A percentile compares a stretch with the other conserved stretches of the same genome.
Conservation (phyloP, 2,888 invertebrate genomes). For the Azorinus chamasolen region DNA sequence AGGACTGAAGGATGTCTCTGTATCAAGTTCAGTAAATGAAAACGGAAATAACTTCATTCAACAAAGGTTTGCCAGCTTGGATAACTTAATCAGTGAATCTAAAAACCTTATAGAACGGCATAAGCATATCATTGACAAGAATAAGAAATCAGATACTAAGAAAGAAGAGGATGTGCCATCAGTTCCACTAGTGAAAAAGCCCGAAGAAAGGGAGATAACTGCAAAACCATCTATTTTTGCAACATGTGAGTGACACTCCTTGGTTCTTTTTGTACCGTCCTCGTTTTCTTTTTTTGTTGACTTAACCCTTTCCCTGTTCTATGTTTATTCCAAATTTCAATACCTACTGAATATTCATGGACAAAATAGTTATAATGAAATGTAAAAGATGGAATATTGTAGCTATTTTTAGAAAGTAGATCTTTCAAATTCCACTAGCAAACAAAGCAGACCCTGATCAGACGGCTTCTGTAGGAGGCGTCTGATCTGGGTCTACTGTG, state of each 20-base stretch:
- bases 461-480: too few relatives aligned
- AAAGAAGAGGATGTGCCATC: slow-evolving; percentile 6
- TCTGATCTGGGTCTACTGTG: too few relatives aligned
- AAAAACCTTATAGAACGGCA: slow-evolving; percentile 69
- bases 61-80: slow-evolving; percentile 69
- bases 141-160: slow-evolving; percentile 47
- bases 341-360: too few relatives aligned
- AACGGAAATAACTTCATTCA: slow-evolving; percentile 58
- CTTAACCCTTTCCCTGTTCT: too few relatives aligned
- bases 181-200: slow-evolving; percentile 7
- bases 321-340: too few relatives aligned
- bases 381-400: too few relatives aligned
- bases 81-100: slow-evolving; percentile 70
- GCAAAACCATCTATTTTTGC: background rate
- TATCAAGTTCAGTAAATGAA: slow-evolving; percentile 14
- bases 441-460: too few relatives aligned
- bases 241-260: background rate
- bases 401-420: too few relatives aligned
- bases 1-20: slow-evolving; percentile 21
- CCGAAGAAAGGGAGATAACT: slow-evolving; percentile 6
- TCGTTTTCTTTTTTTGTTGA: too few relatives aligned
- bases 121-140: slow-evolving; percentile 69
- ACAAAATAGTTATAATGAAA: too few relatives aligned
- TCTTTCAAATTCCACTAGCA: too few relatives aligned
- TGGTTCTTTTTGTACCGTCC: background rate